Evolutionary conservation across 2,797 vertebrate species (phyloP), one percentile per base, ranked within the genome.

Genomic region (Hypotaenidia philippensis): DNA sequence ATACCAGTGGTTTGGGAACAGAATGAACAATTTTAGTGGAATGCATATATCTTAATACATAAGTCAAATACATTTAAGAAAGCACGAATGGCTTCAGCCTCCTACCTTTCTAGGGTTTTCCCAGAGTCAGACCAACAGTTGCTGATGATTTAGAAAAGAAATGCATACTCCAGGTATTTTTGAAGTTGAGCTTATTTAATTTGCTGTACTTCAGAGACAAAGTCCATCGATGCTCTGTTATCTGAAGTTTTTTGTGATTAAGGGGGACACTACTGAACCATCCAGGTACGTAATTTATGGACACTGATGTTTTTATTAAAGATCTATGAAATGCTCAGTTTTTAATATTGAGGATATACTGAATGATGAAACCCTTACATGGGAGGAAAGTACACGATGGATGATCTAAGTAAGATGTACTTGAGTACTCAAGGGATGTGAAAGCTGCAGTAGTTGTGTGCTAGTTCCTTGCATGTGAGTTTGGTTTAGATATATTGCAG

Each of bases 141-240:
- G 40, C 38, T 61, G 64, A 26, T 10, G 26, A 60, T 68, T 92
- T 87, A 75, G n/a, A 80, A 93, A 89, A 90, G 53, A 90, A 92
- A 26, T 47, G 53, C 41, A 71, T 53, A 75, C 18, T 83, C 8
- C 50, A 60, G 11, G 20, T 65, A 1, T 80, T 75, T 87, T 83
- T 69, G 50, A 71, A 87, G 29, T 75, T 80, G 53, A 85, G 5
- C 25, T 93, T 56, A 66, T 89, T 87, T 89, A 72, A 56, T 87
- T 93, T 89, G 63, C 38, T 70, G 23, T 59, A 74, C 23, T 89
- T 84, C 45, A 11, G 10, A 60, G 31, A 76, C 57, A 88, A 81
- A 63, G 26, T 56, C 22, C 40, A 34, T 25, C 40, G 40, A 55
- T 29, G 4, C 41, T 94, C 29, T 71, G 20, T 50, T 93, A 87